A percentile compares a stretch with the other conserved stretches of the same genome.
phyloP scores from a whole-genome alignment of 2,113 vertebrate genomes.

The Spermophilus dauricus region DNA sequence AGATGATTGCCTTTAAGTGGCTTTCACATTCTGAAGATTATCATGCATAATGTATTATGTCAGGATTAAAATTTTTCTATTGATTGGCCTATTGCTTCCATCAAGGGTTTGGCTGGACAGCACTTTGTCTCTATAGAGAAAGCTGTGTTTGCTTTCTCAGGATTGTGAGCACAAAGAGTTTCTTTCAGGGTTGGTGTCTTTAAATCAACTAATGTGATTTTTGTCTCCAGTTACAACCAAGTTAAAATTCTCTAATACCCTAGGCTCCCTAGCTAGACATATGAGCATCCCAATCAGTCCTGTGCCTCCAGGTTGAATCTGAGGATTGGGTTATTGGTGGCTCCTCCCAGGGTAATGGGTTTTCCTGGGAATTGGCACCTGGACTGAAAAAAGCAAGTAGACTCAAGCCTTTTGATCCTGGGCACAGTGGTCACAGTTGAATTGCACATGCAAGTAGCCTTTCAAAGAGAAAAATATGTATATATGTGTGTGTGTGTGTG shows the following conservation, averaged over 20 bases:
- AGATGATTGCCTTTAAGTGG: slow-evolving; percentile 81
- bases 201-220: slow-evolving; percentile 64
- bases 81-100: slow-evolving; percentile 82
- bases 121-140: slow-evolving; percentile 62
- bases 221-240: slow-evolving; percentile 63
- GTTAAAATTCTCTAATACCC: slow-evolving; percentile 55
- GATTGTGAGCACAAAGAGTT: slow-evolving; percentile 47
- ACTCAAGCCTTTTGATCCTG: neutral
- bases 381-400: neutral
- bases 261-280: neutral
- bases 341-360: neutral
- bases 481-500: too few species aligned
- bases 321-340: neutral
- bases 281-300: neutral
- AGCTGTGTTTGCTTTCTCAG: slow-evolving; percentile 39
- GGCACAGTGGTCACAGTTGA: neutral
- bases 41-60: slow-evolving; percentile 87
- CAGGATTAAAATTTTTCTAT: slow-evolving; percentile 77
- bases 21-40: slow-evolving; percentile 84
- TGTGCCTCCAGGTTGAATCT: neutral
- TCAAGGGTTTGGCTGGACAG: slow-evolving; percentile 54
- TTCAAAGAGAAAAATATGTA: neutral
- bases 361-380: neutral
- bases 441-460: neutral
- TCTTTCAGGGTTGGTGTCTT: slow-evolving; percentile 63